Evolutionary conservation across 2,888 invertebrate species (phyloP), one percentile per base, ranked within the genome.

Genomic region (Lycaena phlaeas): DNA sequence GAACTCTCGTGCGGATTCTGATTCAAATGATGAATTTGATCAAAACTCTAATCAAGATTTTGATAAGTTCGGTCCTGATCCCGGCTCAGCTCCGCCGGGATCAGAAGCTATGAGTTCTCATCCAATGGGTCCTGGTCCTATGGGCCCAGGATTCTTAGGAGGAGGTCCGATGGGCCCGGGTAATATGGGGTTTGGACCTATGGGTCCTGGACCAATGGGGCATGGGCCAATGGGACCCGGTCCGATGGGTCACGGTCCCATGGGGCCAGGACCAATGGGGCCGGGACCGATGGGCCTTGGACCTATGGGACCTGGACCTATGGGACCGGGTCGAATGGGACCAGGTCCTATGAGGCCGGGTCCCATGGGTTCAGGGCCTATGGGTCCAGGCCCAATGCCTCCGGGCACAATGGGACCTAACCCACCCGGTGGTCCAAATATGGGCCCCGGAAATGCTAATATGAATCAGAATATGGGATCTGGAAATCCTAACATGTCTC

Each of bases 1-100:
- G 78, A 55, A 50, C 14, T 50, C 53, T 38, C 49, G 55, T 22
- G 44, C 57, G 37, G 53, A 50, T 25, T 48, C 48, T 1, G 51
- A 51, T 36, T 45, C 61, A n/a, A 61, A 60, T 41, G 61, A 56
- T 46, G 64, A 73, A 38, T 64, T 61, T 31, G 68, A 71, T 43
- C 50, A 56, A 14, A 60, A 57, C 45, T 53, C 56, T 11, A 52
- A 57, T 37, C 52, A 52, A 11, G 56, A 53, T 34, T 36, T 34
- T 42, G 50, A 50, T 14, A 36, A 42, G 34, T 43, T 48, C 43
- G 36, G 42, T 40, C 22, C 22, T 1, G 34, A 22, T 34, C 10
- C 11, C 4, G 12, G 3, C 7, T 18, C 22, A 4, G 9, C 18
- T 12, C 22, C 14, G 9, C 12, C 28, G 9, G 17, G 17, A 18